These are phyloP conservation scores for Gymnocheta viridis DNA, from an alignment of 2,888 invertebrate genomes.

Conservation along the genomic window DNA sequence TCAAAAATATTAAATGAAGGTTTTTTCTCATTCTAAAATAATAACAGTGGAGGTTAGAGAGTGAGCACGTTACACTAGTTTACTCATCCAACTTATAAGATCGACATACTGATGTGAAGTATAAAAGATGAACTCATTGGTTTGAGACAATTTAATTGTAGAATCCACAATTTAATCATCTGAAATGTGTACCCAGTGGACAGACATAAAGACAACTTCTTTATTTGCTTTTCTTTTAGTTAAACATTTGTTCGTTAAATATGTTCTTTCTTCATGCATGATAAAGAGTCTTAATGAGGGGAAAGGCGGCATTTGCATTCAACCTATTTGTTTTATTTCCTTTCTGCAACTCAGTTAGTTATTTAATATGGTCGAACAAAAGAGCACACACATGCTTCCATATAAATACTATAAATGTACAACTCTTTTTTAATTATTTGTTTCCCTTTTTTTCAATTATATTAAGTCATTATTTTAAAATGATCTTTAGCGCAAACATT, in stretches of 20 bases:
- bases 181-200: not conserved
- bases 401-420: not conserved
- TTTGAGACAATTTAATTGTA: slow-evolving; percentile 51
- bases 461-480: slow-evolving; percentile 65
- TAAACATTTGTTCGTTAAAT: not conserved
- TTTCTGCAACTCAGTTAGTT: too few relatives aligned
- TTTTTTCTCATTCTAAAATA: too few relatives aligned
- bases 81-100: slow-evolving; percentile 44
- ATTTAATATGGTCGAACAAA: not conserved
- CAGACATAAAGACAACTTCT: slow-evolving; percentile 13
- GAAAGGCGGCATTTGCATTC: slow-evolving; percentile 34
- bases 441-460: slow-evolving; percentile 20
- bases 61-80: not conserved
- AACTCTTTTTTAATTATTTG: slow-evolving; percentile 42
- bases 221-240: slow-evolving; percentile 15
- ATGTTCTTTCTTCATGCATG: slow-evolving; percentile 45
- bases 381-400: not conserved
- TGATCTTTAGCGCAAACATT: slow-evolving; percentile 29
- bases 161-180: not conserved
- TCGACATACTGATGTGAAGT: not conserved
- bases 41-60: too few relatives aligned
- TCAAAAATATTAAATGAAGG: too few relatives aligned
- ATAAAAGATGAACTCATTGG: slow-evolving; percentile 15
- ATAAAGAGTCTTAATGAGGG: slow-evolving; percentile 55
- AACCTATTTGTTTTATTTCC: slow-evolving; percentile 10